A percentile compares a stretch with the other conserved stretches of the same genome.
Conservation (phyloP, 2,888 invertebrate genomes). For the Acrobasis suavella region DNA sequence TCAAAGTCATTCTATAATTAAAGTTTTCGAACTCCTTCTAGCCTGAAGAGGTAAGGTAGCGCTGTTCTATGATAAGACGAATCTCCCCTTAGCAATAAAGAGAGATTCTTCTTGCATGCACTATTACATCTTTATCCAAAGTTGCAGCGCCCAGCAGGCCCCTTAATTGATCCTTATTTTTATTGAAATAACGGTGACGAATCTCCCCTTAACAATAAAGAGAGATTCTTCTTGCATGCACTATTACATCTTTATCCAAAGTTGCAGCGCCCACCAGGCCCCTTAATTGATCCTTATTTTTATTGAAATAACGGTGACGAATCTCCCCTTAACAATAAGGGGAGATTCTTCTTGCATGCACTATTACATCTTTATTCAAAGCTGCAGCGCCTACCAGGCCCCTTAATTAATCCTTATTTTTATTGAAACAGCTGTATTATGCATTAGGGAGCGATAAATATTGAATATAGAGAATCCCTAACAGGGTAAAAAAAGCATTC, state of each 20-base stretch:
- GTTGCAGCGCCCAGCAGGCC: no score
- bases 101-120: background rate
- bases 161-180: no score
- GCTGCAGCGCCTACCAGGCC: no score
- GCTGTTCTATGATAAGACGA: background rate
- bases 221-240: background rate
- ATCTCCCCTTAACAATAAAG: background rate
- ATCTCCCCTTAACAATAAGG: background rate
- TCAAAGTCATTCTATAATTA: slow-evolving; percentile 19
- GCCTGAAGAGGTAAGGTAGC: slow-evolving; percentile 4
- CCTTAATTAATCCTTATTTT: no score
- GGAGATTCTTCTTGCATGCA: background rate
- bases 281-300: no score
- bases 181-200: no score
- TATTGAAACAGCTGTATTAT: no score
- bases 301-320: no score
- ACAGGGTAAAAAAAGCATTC: no score
- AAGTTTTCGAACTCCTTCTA: slow-evolving; percentile 13
- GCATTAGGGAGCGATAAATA: no score
- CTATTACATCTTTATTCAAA: background rate
- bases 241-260: background rate
- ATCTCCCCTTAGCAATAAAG: background rate
- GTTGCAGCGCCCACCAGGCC: no score
- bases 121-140: background rate
- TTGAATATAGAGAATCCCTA: no score